phyloP scores from a whole-genome alignment of 2,797 vertebrate genomes.

The Poeciliopsis presidionis region DNA sequence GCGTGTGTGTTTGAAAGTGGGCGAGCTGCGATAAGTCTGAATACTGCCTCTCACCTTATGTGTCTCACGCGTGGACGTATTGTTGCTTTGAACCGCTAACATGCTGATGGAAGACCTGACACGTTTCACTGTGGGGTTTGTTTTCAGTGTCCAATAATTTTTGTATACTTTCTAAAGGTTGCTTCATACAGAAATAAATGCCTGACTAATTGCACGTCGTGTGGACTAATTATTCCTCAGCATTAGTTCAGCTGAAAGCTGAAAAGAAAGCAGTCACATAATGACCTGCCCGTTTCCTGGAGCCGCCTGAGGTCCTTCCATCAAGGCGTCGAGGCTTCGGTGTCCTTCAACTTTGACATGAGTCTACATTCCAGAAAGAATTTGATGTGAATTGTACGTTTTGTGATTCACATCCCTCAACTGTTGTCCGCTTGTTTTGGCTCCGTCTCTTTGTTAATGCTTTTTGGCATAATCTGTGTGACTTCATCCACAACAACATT shows the following conservation, averaged over 20 bases:
- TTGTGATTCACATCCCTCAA: too few species aligned
- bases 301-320: too few species aligned
- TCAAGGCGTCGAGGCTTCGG: too few species aligned
- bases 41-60: slow-evolving; percentile 48
- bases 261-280: background rate
- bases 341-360: too few species aligned
- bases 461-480: too few species aligned
- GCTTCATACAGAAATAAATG: slow-evolving; percentile 1
- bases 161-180: background rate
- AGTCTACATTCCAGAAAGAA: too few species aligned
- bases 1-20: background rate
- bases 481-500: too few species aligned
- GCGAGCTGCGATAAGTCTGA: background rate
- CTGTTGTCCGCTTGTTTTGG: too few species aligned
- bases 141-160: slow-evolving; percentile 31
- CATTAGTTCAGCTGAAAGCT: background rate
- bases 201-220: background rate
- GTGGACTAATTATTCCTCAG: background rate
- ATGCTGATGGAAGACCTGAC: slow-evolving; percentile 19
- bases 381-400: too few species aligned
- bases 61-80: slow-evolving; percentile 4
- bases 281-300: background rate
- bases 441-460: too few species aligned
- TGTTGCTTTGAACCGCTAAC: slow-evolving; percentile 15
- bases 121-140: slow-evolving; percentile 36